Conservation (phyloP, 2,888 invertebrate genomes). For the Ypsolopha scabrella region DNA sequence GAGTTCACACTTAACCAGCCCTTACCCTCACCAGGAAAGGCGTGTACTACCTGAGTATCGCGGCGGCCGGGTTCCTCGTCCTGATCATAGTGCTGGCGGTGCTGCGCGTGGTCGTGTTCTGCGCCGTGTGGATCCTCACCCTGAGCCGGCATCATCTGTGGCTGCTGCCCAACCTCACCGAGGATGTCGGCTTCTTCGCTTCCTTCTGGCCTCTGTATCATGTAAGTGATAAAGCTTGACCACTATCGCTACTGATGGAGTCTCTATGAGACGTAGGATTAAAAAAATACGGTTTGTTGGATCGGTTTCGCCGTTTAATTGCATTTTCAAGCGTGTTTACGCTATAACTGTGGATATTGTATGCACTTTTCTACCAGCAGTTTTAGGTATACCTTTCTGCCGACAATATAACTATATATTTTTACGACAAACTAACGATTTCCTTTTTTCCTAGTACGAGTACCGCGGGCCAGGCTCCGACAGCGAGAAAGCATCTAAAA, state of each 20-base stretch:
- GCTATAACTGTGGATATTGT: no score
- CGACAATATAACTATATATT: no score
- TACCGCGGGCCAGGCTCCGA: constrained; percentile 74
- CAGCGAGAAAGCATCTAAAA: constrained; percentile 69
- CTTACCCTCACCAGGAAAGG: constrained; percentile 75
- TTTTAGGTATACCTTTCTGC: no score
- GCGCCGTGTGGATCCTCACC: constrained; percentile 88
- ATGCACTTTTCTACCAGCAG: no score
- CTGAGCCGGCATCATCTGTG: constrained; percentile 94
- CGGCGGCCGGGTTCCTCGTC: constrained; percentile 94
- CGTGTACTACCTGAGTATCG: constrained; percentile 96
- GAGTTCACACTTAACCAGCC: no score
- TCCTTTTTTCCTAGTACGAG: constrained; percentile 73
- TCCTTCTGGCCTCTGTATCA: constrained; percentile 98
- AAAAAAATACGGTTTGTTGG: no score
- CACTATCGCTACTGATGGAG: no score
- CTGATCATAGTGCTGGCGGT: constrained; percentile 92
- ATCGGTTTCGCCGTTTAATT: no score
- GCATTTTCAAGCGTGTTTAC: no score
- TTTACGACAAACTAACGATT: constrained; percentile 4
- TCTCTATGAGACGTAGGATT: no score
- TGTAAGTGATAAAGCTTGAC: constrained; percentile 63
- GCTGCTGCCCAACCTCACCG: constrained; percentile 98
- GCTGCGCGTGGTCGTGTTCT: constrained; percentile 91
- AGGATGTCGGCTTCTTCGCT: constrained; percentile 98